These are phyloP conservation scores for Erannis defoliaria DNA, from an alignment of 2,888 invertebrate species.

Conservation along the genomic window DNA sequence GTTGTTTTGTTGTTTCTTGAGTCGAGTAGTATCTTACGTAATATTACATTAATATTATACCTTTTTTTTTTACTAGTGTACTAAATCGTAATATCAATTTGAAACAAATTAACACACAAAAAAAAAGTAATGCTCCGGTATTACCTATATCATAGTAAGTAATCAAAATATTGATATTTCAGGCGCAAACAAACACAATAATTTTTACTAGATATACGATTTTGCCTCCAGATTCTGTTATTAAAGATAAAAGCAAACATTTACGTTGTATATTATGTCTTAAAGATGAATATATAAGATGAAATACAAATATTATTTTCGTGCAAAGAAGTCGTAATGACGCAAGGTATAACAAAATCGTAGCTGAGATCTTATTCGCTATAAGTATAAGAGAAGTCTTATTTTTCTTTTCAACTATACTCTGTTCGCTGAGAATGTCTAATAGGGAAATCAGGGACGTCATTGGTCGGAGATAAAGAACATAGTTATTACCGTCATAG, in stretches of 20 bases:
- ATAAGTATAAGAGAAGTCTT: background rate
- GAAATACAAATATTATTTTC: conserved; percentile 31
- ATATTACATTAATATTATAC: no score
- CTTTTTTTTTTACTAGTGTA: no score
- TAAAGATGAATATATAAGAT: no score
- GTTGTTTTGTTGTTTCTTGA: no score
- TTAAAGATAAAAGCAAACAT: conserved; percentile 28
- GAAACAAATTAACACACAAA: background rate
- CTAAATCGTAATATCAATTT: no score
- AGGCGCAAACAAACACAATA: conserved; percentile 17
- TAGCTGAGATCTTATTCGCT: conserved; percentile 4
- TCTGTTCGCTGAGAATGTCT: no score
- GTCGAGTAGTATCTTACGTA: no score
- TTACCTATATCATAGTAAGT: conserved; percentile 6
- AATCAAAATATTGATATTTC: conserved; percentile 25
- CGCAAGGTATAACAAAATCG: conserved; percentile 4
- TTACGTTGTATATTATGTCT: conserved; percentile 20
- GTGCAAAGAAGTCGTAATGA: conserved; percentile 7
- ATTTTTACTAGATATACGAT: conserved; percentile 21
- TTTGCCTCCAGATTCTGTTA: conserved; percentile 22
- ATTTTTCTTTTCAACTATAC: background rate
- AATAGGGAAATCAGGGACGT: background rate
- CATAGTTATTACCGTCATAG: no score
- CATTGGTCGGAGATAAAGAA: no score
- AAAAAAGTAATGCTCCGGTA: conserved; percentile 13